These are phyloP conservation scores for Melolontha melolontha DNA, from an alignment of 2,888 invertebrate species.

Conservation along the genomic window DNA sequence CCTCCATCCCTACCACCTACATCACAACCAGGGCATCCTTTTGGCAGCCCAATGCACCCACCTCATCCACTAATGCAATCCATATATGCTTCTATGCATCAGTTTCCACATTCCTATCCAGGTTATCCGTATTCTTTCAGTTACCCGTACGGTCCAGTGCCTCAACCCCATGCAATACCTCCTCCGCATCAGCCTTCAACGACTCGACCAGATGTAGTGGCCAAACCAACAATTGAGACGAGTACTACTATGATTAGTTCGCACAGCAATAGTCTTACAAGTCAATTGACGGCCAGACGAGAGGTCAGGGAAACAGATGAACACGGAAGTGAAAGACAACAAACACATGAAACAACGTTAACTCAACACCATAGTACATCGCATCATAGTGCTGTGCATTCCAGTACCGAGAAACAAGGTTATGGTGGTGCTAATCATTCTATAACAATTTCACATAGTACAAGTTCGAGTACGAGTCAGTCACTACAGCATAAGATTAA, in stretches of 20 bases:
- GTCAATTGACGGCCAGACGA: slow-evolving; percentile 78
- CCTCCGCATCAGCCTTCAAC: slow-evolving; percentile 66
- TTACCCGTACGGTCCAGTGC: slow-evolving; percentile 78
- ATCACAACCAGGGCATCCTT: slow-evolving; percentile 78
- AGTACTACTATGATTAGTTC: slow-evolving; percentile 78
- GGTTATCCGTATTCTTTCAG: slow-evolving; percentile 79
- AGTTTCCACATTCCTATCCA: slow-evolving; percentile 74
- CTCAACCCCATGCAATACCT: slow-evolving; percentile 80
- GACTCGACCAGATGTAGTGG: slow-evolving; percentile 49
- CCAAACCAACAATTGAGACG: slow-evolving; percentile 62
- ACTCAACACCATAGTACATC: slow-evolving; percentile 76
- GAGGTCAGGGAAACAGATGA: slow-evolving; percentile 71
- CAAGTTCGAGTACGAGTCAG: slow-evolving; percentile 75
- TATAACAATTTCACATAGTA: slow-evolving; percentile 76
- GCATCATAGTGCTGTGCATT: slow-evolving; percentile 75
- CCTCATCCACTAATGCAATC: slow-evolving; percentile 79
- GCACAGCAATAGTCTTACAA: slow-evolving; percentile 78
- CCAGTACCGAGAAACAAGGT: slow-evolving; percentile 74
- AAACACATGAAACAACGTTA: slow-evolving; percentile 74
- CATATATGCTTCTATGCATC: slow-evolving; percentile 73
- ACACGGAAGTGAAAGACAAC: slow-evolving; percentile 70
- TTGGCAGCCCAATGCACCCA: slow-evolving; percentile 73
- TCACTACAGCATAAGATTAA: slow-evolving; percentile 69
- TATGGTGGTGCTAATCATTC: slow-evolving; percentile 66
- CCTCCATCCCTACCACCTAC: slow-evolving; percentile 77